These are phyloP conservation scores for Lamprologus sp. DNA, from an alignment of 2,113 vertebrate genomes.

Conservation along the genomic window DNA sequence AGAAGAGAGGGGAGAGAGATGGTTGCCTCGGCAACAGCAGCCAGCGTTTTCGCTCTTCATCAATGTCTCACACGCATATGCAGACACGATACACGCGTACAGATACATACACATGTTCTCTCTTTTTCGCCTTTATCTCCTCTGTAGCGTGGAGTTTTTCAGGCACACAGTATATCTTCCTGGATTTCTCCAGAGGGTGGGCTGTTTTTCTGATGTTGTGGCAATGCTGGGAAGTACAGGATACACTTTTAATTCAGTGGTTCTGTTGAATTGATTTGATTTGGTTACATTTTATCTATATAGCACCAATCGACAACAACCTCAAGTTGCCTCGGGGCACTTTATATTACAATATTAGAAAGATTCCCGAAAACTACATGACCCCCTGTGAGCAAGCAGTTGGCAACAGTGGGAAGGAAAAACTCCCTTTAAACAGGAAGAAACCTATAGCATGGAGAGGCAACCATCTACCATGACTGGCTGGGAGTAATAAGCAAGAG, in stretches of 20 bases:
- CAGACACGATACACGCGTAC: neutral
- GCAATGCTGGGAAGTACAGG: neutral
- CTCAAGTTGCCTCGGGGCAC: neutral
- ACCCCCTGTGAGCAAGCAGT: neutral
- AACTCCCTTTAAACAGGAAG: neutral
- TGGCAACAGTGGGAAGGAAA: neutral
- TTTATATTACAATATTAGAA: neutral
- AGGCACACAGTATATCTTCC: neutral
- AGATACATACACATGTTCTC: neutral
- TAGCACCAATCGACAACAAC: neutral
- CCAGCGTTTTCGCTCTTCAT: conserved; percentile 44
- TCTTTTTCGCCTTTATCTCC: neutral
- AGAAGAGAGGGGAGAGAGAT: conserved; percentile 31
- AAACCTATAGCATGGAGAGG: neutral
- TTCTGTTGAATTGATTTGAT: neutral
- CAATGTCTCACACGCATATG: neutral
- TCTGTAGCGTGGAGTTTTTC: conserved; percentile 2
- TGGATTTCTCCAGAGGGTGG: neutral
- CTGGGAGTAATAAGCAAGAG: neutral
- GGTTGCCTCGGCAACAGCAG: conserved; percentile 68
- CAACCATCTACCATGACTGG: neutral
- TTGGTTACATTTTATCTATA: neutral
- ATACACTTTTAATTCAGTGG: neutral
- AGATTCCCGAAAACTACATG: neutral
- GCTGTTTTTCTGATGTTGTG: neutral